A percentile compares a stretch with the other conserved stretches of the same genome.
phyloP scores from a whole-genome alignment of 2,888 invertebrate genomes.

The Euzetes globulus region DNA sequence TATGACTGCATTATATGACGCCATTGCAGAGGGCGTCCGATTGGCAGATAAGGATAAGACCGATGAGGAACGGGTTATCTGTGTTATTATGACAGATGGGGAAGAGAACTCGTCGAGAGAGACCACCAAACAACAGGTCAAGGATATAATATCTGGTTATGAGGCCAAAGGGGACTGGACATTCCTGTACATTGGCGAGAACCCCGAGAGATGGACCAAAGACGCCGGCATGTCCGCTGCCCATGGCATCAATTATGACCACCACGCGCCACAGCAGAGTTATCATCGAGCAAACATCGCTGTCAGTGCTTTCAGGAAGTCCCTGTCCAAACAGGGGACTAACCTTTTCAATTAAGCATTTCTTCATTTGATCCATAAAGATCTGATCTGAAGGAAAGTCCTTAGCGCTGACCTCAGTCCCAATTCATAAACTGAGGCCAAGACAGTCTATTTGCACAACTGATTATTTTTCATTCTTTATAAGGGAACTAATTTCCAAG shows the following conservation, averaged over 20 bases:
- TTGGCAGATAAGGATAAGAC: not conserved
- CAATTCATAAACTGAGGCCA: no score
- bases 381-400: no score
- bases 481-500: no score
- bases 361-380: no score
- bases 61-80: not conserved
- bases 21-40: not conserved
- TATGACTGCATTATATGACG: not conserved
- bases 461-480: no score
- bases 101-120: constrained; percentile 5
- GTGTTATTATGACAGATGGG: constrained; percentile 15
- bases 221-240: not conserved
- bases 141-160: not conserved
- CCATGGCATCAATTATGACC: not conserved
- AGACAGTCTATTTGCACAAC: no score
- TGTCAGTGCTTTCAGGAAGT: not conserved
- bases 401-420: no score
- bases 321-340: not conserved
- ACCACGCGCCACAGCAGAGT: not conserved
- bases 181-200: not conserved
- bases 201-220: not conserved
- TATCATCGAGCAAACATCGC: not conserved
- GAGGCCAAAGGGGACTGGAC: not conserved
- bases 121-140: not conserved
- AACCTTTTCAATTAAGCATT: no score